Evolutionary conservation across 2,113 vertebrate genomes (phyloP).

Genomic region (Lophius piscatorius): DNA sequence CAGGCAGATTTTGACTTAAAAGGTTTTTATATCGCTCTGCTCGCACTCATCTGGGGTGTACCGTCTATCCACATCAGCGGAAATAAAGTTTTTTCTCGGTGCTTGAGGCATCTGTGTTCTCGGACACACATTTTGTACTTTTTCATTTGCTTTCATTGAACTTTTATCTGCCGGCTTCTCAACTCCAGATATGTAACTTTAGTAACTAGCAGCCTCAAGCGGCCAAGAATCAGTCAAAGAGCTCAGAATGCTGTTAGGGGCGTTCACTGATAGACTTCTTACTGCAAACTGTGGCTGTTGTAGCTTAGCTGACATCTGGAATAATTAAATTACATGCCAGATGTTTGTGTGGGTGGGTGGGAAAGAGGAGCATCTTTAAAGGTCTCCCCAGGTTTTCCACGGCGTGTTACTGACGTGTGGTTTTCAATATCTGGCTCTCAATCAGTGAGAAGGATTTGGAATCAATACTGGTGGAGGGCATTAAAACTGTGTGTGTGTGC

Average conservation of each 20-base stretch:
- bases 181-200: no score
- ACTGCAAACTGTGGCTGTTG: background rate
- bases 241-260: background rate
- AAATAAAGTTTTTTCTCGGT: no score
- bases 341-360: slow-evolving; percentile 17
- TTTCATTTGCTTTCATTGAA: no score
- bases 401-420: slow-evolving; percentile 57
- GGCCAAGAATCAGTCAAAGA: background rate
- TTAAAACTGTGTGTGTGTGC: slow-evolving; percentile 42
- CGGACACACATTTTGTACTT: no score
- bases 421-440: slow-evolving; percentile 61
- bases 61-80: no score
- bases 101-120: no score
- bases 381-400: slow-evolving; percentile 30
- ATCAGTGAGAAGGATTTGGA: slow-evolving; percentile 62
- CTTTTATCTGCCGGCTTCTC: no score
- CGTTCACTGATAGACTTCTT: background rate
- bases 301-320: slow-evolving; percentile 6
- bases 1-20: no score
- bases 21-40: no score
- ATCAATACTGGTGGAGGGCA: slow-evolving; percentile 70
- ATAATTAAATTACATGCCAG: slow-evolving; percentile 3
- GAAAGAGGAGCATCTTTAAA: slow-evolving; percentile 25
- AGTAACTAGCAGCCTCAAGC: no score
- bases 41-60: no score